These are phyloP conservation scores for Vidua macroura DNA, from an alignment of 2,113 vertebrate genomes.

Conservation along the genomic window DNA sequence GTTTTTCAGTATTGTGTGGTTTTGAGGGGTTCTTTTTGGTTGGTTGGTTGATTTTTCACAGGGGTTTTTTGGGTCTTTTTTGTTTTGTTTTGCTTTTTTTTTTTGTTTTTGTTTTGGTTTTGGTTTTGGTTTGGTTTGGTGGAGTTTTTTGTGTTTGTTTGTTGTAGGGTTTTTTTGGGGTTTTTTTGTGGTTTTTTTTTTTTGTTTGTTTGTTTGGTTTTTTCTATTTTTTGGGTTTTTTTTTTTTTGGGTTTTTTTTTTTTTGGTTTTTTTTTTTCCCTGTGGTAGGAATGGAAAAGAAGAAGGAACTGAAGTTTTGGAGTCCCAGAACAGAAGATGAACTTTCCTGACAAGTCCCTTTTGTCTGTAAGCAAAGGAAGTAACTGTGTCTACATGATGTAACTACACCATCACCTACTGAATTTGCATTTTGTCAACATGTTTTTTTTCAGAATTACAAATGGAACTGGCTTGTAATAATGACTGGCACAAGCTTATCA, in stretches of 20 bases:
- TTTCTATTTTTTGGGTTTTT: too few relatives aligned
- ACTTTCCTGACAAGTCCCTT: neutral
- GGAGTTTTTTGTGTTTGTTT: too few relatives aligned
- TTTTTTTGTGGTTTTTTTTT: neutral
- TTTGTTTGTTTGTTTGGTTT: too few relatives aligned
- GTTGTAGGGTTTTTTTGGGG: too few relatives aligned
- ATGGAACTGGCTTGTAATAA: neutral
- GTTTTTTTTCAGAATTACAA: neutral
- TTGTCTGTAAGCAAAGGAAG: neutral
- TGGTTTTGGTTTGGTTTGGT: too few relatives aligned
- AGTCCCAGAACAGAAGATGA: neutral
- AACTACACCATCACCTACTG: neutral
- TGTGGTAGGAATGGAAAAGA: neutral
- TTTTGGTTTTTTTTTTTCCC: too few relatives aligned
- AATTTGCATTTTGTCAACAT: neutral
- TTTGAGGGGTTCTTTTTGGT: neutral
- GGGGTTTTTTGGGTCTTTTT: neutral
- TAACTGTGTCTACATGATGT: neutral
- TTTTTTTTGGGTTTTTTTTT: neutral
- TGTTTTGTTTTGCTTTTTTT: neutral
- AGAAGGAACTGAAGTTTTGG: neutral
- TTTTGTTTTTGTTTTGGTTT: too few relatives aligned
- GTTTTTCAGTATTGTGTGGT: fast-evolving
- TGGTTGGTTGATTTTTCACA: neutral
- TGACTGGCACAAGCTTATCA: neutral